A percentile compares a stretch with the other conserved stretches of the same genome.
Evolutionary conservation across 1,140 invertebrate species (phyloP).

Genomic region (Heliconius eleuchia): DNA sequence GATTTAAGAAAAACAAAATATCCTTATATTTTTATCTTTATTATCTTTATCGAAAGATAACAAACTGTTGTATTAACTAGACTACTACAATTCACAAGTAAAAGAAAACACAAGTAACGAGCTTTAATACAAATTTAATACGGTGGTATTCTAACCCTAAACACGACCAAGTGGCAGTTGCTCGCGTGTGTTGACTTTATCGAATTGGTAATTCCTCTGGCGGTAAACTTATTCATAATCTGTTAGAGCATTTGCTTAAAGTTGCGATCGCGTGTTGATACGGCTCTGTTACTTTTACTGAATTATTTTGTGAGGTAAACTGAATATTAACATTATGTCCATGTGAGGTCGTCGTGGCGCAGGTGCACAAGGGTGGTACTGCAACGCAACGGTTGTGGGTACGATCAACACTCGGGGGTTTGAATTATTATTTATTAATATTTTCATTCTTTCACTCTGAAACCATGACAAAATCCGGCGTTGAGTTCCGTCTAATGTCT

Average conservation of each 20-base stretch:
- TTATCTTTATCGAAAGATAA: no score
- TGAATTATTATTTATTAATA: no score
- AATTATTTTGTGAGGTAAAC: slow-evolving; percentile 26
- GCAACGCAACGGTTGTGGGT: no score
- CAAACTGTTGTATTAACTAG: no score
- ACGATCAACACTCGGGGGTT: no score
- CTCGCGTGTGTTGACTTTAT: slow-evolving; percentile 28
- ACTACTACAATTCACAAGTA: background rate
- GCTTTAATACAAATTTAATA: background rate
- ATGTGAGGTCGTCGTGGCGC: background rate
- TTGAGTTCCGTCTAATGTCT: no score
- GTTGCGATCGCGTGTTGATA: slow-evolving; percentile 34
- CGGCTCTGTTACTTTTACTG: slow-evolving; percentile 16
- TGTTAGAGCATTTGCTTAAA: slow-evolving; percentile 35
- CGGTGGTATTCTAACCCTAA: background rate
- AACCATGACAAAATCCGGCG: no score
- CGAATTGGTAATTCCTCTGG: slow-evolving; percentile 31
- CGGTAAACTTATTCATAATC: slow-evolving; percentile 33
- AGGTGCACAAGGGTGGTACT: no score
- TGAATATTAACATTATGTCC: slow-evolving; percentile 1
- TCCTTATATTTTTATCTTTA: no score
- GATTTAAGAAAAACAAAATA: background rate
- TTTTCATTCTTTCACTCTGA: no score
- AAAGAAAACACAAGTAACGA: background rate
- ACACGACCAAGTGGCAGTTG: background rate